A percentile compares a stretch with the other conserved stretches of the same genome.
phyloP scores from a whole-genome alignment of 2,888 invertebrate genomes.

The Proisotoma minuta region DNA sequence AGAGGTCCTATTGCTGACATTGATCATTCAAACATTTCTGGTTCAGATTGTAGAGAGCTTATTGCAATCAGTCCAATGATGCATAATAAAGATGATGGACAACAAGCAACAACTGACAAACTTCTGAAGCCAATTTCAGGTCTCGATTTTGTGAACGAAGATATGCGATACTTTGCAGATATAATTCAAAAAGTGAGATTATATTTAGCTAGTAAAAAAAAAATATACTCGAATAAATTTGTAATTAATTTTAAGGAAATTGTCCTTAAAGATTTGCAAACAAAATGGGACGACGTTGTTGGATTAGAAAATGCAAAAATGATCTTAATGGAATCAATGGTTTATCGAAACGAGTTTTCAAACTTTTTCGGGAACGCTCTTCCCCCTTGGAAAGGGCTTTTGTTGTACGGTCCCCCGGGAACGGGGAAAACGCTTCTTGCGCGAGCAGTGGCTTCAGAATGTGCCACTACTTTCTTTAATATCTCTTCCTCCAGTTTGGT shows the following conservation, averaged over 20 bases:
- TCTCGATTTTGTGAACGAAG: conserved; percentile 53
- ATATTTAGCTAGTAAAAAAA: too few species aligned
- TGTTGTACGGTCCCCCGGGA: conserved; percentile 58
- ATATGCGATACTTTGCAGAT: conserved; percentile 64
- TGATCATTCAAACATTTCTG: neutral
- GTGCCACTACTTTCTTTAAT: conserved; percentile 77
- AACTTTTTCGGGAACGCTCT: conserved; percentile 41
- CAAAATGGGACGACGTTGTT: conserved; percentile 75
- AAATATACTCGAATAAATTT: neutral
- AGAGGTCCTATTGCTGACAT: neutral
- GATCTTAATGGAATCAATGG: conserved; percentile 76
- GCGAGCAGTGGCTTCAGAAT: conserved; percentile 78
- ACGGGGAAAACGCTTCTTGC: conserved; percentile 80
- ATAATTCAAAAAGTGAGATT: conserved; percentile 59
- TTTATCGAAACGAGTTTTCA: conserved; percentile 55
- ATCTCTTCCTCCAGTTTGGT: conserved; percentile 81
- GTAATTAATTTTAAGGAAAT: conserved; percentile 55
- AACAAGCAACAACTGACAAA: conserved; percentile 41
- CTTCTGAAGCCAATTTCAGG: conserved; percentile 49
- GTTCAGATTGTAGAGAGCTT: neutral
- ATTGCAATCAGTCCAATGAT: too few species aligned
- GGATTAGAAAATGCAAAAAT: conserved; percentile 70
- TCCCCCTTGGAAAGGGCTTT: conserved; percentile 58
- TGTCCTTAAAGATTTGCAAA: conserved; percentile 61
- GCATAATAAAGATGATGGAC: neutral